Base-by-base conservation (phyloP, 2,113 vertebrate genomes). In the Pseudopipra pipra region DNA sequence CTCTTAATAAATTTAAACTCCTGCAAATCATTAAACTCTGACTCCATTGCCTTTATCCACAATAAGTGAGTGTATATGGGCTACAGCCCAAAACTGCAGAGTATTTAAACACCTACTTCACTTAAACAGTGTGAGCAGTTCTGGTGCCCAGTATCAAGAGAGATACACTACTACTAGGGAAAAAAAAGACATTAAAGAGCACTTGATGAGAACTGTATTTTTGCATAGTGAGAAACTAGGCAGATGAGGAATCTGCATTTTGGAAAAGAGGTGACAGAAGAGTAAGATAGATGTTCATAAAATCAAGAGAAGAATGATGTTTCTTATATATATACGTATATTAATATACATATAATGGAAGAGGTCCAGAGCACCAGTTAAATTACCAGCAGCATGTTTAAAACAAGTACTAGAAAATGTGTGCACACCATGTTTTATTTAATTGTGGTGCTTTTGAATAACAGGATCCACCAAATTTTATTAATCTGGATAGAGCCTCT, bases 1-100 rank as follows among this genome's bases (percentile, higher is more conserved):
- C 30, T 93, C 71, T 93, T 94, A 72, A 85, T 82, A 87, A 76
- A 95, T 87, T 76, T 75, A 56, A 56, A 56, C 35, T 61, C 35
- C 27, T 84, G 54, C 37, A 95, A 89, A 87, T 83, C 46, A 43
- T 94, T 79, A 58, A 87, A 65, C 22, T 82, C 52, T 73, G 62
- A 68, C 58, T 89, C 24, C 11, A 2, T 28, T 85, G 78, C 47
- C 58, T 85, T 56, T 51, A 49, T 83, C 52, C 27, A 37, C 19
- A 87, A 27, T 65, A 6, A 68, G 13, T 58, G 71, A 93, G 14
- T 33, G 12, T 41, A 52, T 31, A 47, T 25, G 25, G 82, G 7
- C 71, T 90, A 23, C 27, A 85, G 44, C 41, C 23, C 62, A 52
- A 87, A 94, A 72, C 24, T 62, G 91, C 30, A 18, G 56, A 44